These are phyloP conservation scores for Polyploca ridens DNA, from an alignment of 2,888 invertebrate genomes.

Conservation along the genomic window DNA sequence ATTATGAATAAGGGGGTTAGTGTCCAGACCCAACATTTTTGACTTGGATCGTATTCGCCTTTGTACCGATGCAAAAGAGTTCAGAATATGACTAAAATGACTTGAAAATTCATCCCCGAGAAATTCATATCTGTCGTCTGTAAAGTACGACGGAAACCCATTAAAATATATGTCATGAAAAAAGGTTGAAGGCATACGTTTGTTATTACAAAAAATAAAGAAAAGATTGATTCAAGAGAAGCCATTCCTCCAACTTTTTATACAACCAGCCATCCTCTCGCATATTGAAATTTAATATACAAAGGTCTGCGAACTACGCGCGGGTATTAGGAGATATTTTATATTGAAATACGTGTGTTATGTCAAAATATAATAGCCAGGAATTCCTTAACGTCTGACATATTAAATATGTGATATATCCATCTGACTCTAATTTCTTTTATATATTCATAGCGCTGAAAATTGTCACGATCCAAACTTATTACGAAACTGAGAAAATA, in stretches of 20 bases:
- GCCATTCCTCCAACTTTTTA: neutral
- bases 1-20: no score
- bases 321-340: neutral
- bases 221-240: neutral
- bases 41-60: no score
- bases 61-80: no score
- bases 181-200: neutral
- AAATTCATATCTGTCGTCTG: no score
- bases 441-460: neutral
- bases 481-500: no score
- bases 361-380: neutral
- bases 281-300: constrained; percentile 5
- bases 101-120: no score
- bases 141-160: no score
- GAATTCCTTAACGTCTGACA: neutral
- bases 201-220: neutral
- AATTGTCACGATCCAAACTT: neutral
- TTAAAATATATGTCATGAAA: no score
- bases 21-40: no score
- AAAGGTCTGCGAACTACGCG: neutral
- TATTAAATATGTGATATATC: constrained; percentile 3
- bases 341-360: constrained; percentile 4
- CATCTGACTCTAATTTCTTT: neutral
- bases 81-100: no score
- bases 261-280: neutral